Percentiles rank a stretch among this genome's conserved stretches.
Evolutionary conservation across 2,113 vertebrate genomes (phyloP).

Genomic region (Climacteris rufus): DNA sequence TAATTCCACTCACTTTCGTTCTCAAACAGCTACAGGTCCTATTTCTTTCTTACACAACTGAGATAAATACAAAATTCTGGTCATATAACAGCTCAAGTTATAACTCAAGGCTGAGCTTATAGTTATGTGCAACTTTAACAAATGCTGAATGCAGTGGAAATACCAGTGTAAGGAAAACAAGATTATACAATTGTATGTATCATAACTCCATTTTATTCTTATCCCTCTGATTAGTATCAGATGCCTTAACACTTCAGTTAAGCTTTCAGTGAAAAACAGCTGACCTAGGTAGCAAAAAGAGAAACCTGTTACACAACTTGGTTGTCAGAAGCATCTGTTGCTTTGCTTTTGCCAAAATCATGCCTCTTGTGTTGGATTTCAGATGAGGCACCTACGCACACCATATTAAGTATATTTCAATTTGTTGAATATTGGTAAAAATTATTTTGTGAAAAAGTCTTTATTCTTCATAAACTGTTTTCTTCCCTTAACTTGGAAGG

Average conservation of each 20-base stretch:
- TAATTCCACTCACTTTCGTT: background rate
- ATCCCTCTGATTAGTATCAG: background rate
- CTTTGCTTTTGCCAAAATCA: slow-evolving; percentile 13
- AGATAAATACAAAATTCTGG: background rate
- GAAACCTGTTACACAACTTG: background rate
- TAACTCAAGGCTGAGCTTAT: background rate
- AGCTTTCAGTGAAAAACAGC: background rate
- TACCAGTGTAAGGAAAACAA: background rate
- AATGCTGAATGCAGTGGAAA: background rate
- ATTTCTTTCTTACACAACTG: background rate
- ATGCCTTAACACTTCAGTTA: background rate
- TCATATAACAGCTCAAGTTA: background rate
- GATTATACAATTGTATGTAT: background rate
- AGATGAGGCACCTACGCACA: background rate
- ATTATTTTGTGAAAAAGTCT: background rate
- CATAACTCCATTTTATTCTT: background rate
- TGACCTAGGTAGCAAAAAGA: background rate
- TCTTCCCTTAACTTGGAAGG: background rate
- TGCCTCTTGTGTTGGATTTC: background rate
- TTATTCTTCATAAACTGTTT: background rate
- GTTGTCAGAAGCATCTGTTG: background rate
- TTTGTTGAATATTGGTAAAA: background rate
- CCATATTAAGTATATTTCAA: background rate
- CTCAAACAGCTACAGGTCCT: background rate
- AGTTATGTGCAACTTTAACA: background rate